Base-by-base conservation (phyloP, 2,797 vertebrate genomes). In the Thripadectes ignobilis region DNA sequence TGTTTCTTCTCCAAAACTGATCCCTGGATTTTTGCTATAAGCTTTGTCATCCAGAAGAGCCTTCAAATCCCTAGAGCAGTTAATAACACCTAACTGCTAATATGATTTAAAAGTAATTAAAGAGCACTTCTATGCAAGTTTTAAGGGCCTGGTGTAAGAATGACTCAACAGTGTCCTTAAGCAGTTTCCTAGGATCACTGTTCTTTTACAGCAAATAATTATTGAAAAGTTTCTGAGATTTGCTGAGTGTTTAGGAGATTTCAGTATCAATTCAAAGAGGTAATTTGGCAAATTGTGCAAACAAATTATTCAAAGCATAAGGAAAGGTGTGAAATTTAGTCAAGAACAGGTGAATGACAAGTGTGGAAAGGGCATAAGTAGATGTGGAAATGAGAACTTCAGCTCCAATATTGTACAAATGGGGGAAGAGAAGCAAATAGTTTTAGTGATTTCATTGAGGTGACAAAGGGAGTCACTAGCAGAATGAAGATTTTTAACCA, bases 61-160 rank as follows among this genome's bases (percentile, higher is more conserved):
- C n/a, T 88, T 58, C 30, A 88, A 73, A 81, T 86, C 51, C 43
- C 27, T 41, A 51, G 49, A 75, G 43, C 48, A 45, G 46, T 75
- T 92, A 55, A 23, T 85, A 80, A 91, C 39, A 69, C 15, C 39
- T 59, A 58, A 59, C 69, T 88, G 38, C 34, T 81, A 78, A 73
- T 88, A 81, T 49, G 27, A 93, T 62, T 91, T 82, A 46, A 49
- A 89, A 74, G 49, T 67, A 82, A 79, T 61, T 86, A 82, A 90
- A 68, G 59, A 86, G 22, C 22, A 67, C 34, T 89, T 93, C 36
- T 54, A 3, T 55, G 45, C 32, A 88, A 84, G 21, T 52, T 76
- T 94, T 75, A 88, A 86, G 76, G 78, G 24, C 24, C 36, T 78
- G 34, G 14, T 55, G 22, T 49, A 88, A 85, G 61, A 83, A 78